These are phyloP conservation scores for Oostethus manadensis DNA, from an alignment of 2,113 vertebrate species.

Conservation along the genomic window DNA sequence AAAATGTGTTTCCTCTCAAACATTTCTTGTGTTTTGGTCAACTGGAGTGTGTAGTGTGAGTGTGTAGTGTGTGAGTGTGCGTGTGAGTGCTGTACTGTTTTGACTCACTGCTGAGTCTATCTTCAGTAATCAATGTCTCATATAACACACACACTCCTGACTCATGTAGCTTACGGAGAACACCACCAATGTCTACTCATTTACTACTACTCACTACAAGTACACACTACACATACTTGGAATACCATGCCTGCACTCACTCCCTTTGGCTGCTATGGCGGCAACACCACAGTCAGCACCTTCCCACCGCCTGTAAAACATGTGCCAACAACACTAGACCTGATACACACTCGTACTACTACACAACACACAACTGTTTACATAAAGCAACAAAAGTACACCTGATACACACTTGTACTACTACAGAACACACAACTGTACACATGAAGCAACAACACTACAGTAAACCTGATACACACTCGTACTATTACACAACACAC, in stretches of 20 bases:
- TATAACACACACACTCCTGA: conserved; percentile 20
- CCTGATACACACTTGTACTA: conserved; percentile 21
- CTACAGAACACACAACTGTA: conserved; percentile 23
- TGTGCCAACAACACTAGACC: conserved; percentile 58
- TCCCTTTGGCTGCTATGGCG: conserved; percentile 35
- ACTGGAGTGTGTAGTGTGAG: neutral
- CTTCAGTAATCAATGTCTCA: conserved; percentile 24
- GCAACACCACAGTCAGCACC: conserved; percentile 65
- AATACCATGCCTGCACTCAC: conserved; percentile 44
- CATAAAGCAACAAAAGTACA: conserved; percentile 46
- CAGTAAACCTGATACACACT: neutral
- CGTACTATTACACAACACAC: too few relatives aligned
- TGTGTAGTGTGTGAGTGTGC: neutral
- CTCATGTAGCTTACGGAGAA: conserved; percentile 31
- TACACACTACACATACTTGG: neutral
- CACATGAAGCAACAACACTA: too few relatives aligned
- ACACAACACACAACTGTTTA: conserved; percentile 10
- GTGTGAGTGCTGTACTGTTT: neutral
- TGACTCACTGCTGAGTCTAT: conserved; percentile 1
- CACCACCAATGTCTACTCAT: too few relatives aligned
- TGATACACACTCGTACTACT: conserved; percentile 29
- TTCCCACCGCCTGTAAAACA: conserved; percentile 67
- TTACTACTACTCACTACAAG: neutral
- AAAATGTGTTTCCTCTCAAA: too few relatives aligned
- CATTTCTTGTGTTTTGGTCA: too few relatives aligned